A percentile compares a stretch with the other conserved stretches of the same genome.
Conservation (phyloP, 2,888 invertebrate genomes). For the Hyppa rectilinea region DNA sequence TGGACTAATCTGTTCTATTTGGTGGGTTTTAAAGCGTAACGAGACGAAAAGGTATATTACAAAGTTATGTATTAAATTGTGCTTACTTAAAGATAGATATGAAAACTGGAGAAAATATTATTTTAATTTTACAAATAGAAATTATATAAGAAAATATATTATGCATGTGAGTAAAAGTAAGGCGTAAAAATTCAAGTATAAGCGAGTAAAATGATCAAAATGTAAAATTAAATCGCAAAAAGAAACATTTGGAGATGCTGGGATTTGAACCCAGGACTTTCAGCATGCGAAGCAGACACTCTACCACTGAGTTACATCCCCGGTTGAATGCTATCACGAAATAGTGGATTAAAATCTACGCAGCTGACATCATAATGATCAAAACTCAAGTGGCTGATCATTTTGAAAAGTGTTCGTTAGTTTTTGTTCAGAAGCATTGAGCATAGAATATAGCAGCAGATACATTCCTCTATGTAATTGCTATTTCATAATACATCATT, state of each 20-base stretch:
- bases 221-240: conserved; percentile 40
- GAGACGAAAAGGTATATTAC: not conserved
- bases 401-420: not conserved
- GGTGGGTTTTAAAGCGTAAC: not conserved
- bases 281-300: conserved; percentile 93
- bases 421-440: no score
- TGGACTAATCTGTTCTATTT: no score
- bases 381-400: not conserved
- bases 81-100: no score
- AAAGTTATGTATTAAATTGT: not conserved
- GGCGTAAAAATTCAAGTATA: not conserved
- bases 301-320: conserved; percentile 90
- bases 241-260: conserved; percentile 88
- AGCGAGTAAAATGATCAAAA: not conserved
- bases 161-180: no score
- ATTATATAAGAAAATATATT: not conserved
- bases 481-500: not conserved
- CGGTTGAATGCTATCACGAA: conserved; percentile 16
- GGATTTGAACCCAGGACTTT: conserved; percentile 93
- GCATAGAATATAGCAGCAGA: no score
- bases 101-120: no score
- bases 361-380: conserved; percentile 18
- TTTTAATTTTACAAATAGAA: not conserved
- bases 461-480: not conserved
- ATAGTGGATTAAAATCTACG: conserved; percentile 35